These are phyloP conservation scores for Xanthia icteritia DNA, from an alignment of 2,888 invertebrate species.

Conservation along the genomic window DNA sequence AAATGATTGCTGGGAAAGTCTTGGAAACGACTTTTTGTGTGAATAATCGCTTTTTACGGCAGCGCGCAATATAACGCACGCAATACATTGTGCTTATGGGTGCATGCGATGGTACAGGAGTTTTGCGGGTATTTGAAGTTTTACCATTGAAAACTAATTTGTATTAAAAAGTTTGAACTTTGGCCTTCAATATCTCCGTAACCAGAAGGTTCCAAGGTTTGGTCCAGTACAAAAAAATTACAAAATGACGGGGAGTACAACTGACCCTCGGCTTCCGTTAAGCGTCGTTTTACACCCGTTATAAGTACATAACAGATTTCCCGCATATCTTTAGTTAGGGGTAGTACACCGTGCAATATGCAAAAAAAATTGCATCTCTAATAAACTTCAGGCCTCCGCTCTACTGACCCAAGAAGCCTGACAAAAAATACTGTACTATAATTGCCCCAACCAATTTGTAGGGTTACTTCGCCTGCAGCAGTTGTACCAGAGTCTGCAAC, in stretches of 20 bases:
- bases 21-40: background rate
- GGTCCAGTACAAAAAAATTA: background rate
- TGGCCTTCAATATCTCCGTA: background rate
- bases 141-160: no score
- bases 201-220: background rate
- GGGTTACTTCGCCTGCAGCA: slow-evolving; percentile 97
- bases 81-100: background rate
- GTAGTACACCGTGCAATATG: background rate
- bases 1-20: background rate
- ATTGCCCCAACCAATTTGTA: slow-evolving; percentile 77
- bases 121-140: background rate
- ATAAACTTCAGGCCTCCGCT: slow-evolving; percentile 1
- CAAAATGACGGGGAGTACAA: background rate
- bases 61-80: background rate
- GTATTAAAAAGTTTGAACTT: background rate
- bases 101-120: background rate
- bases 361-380: background rate
- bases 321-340: background rate
- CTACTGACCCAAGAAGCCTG: background rate
- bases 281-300: background rate
- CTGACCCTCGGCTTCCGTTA: background rate
- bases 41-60: background rate
- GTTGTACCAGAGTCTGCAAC: slow-evolving; percentile 96
- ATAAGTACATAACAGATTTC: background rate
- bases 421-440: slow-evolving; percentile 22